Evolutionary conservation across 2,888 invertebrate species (phyloP), one percentile per base, ranked within the genome.

Genomic region (Salpingus planirostris): DNA sequence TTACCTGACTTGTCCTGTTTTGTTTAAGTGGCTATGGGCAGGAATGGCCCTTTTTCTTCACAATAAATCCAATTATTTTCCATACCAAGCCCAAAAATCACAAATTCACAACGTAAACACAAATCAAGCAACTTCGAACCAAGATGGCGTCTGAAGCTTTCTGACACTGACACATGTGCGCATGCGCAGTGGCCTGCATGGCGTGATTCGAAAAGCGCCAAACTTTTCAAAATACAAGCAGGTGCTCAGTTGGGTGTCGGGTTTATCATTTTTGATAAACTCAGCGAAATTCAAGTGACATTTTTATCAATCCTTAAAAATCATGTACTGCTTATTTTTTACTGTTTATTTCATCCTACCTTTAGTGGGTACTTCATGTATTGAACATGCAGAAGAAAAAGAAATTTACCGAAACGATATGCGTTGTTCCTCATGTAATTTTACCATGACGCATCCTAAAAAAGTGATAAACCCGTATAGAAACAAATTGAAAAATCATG

Each of bases 131-230:
- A 37, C 31, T 27, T 25, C 21, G 37, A 38, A 43, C 46, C 46
- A 52, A 52, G 37, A 52, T 52, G 52, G 52, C 52, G 48, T 27
- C 44, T n/a, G n/a, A n/a, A n/a, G n/a, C n/a, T n/a, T n/a, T n/a
- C n/a, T n/a, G n/a, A n/a, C n/a, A n/a, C n/a, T n/a, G n/a, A n/a
- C n/a, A n/a, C n/a, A n/a, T n/a, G n/a, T n/a, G n/a, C n/a, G n/a
- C n/a, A n/a, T n/a, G n/a, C n/a, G n/a, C n/a, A n/a, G n/a, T n/a
- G n/a, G n/a, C n/a, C n/a, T n/a, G n/a, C n/a, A n/a, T n/a, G n/a
- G n/a, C n/a, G n/a, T n/a, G n/a, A n/a, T n/a, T n/a, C n/a, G n/a
- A n/a, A n/a, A n/a, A n/a, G n/a, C n/a, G n/a, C n/a, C n/a, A n/a
- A n/a, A n/a, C n/a, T n/a, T n/a, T n/a, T n/a, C n/a, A n/a, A n/a